A percentile compares a stretch with the other conserved stretches of the same genome.
phyloP scores from a whole-genome alignment of 2,113 vertebrate species.

The Mystacornis crossleyi region DNA sequence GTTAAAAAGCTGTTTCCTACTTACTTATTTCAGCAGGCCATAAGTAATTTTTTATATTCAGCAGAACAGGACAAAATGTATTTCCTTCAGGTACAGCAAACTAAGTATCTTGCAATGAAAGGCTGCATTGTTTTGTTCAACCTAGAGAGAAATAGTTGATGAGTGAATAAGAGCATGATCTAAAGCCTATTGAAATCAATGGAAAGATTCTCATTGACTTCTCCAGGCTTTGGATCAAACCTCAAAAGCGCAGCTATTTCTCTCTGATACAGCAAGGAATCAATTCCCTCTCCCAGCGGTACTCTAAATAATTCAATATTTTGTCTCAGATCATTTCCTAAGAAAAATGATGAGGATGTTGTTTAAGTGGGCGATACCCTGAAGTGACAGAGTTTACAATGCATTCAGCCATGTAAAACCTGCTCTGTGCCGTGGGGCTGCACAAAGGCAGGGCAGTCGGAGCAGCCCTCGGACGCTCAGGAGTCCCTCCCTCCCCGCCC shows the following conservation, averaged over 20 bases:
- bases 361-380: constrained; percentile 42
- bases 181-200: constrained; percentile 53
- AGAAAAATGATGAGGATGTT: constrained; percentile 64
- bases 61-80: not conserved
- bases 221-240: constrained; percentile 51
- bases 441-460: not conserved
- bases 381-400: constrained; percentile 52
- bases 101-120: not conserved
- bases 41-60: not conserved
- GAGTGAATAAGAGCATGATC: constrained; percentile 29
- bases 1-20: not conserved
- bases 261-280: constrained; percentile 63
- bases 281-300: constrained; percentile 58
- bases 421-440: not conserved
- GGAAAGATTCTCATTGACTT: constrained; percentile 56
- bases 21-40: not conserved
- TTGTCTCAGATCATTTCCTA: constrained; percentile 66
- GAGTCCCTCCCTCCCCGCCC: not conserved
- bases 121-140: constrained; percentile 30
- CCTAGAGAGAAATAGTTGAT: constrained; percentile 30
- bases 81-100: constrained; percentile 4
- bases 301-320: constrained; percentile 70
- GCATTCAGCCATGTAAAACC: not conserved
- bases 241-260: constrained; percentile 63
- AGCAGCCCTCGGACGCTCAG: not conserved